Evolutionary conservation across 2,888 invertebrate genomes (phyloP).

Genomic region (Mimumesa dahlbomi): DNA sequence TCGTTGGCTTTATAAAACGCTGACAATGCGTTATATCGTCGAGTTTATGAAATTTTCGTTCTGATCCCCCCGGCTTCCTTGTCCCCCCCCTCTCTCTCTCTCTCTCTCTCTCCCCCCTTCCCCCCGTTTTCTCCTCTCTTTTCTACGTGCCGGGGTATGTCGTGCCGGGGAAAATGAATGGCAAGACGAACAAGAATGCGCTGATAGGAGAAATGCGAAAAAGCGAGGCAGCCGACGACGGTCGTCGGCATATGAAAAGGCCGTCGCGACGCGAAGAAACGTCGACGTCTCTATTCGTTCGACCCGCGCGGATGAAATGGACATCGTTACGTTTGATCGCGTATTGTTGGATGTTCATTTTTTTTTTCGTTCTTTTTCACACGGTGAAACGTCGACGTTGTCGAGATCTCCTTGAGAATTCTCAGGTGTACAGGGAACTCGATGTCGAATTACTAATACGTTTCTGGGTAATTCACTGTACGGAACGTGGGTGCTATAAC

Average conservation of each 20-base stretch:
- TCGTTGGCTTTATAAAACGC: conserved; percentile 18
- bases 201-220: conserved; percentile 30
- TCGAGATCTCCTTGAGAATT: too few relatives aligned
- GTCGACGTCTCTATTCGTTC: conserved; percentile 16
- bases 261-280: conserved; percentile 24
- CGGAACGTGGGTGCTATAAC: too few relatives aligned
- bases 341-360: conserved; percentile 1
- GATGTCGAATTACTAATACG: too few relatives aligned
- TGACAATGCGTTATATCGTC: conserved; percentile 27
- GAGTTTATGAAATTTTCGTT: conserved; percentile 46
- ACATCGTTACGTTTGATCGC: conserved; percentile 27
- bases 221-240: background rate
- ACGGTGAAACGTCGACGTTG: too few relatives aligned
- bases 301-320: conserved; percentile 32
- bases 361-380: background rate
- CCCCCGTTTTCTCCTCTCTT: background rate
- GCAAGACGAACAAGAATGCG: conserved; percentile 39
- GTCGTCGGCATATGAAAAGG: conserved; percentile 29
- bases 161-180: conserved; percentile 25
- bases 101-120: background rate
- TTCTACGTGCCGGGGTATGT: conserved; percentile 18
- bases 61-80: conserved; percentile 16
- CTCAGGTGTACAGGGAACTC: too few relatives aligned
- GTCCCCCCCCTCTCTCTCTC: background rate
- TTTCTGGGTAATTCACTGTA: too few relatives aligned